Percentiles rank a stretch among this genome's conserved stretches.
Conservation (phyloP, 2,113 vertebrate species). For the Agelaius phoeniceus region DNA sequence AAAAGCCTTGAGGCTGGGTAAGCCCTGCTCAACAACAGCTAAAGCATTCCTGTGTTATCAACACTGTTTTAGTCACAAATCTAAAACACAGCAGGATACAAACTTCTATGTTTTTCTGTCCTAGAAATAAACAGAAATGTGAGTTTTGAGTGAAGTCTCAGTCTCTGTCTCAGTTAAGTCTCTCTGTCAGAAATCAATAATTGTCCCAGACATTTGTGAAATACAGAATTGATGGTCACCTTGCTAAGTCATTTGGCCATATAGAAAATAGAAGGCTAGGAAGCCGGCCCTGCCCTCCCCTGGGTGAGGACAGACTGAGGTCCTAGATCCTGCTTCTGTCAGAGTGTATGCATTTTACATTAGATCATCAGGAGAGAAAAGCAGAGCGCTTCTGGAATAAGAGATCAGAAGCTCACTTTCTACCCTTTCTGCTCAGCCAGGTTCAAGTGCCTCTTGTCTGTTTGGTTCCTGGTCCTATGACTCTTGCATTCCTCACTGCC, state of each 20-base stretch:
- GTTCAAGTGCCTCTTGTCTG: not conserved
- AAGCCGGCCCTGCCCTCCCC: not conserved
- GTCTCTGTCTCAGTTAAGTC: not conserved
- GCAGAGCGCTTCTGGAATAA: not conserved
- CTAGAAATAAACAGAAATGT: not conserved
- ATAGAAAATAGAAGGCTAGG: not conserved
- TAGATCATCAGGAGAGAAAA: not conserved
- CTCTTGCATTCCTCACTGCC: not conserved
- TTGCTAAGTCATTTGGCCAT: not conserved
- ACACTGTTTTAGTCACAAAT: not conserved
- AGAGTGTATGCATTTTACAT: not conserved
- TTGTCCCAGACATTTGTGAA: not conserved
- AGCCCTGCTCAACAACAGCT: accelerated
- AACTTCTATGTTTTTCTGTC: too few species aligned
- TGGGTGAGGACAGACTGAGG: accelerated
- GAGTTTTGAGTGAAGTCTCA: not conserved
- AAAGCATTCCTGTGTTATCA: not conserved
- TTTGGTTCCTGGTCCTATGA: not conserved
- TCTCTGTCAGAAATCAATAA: not conserved
- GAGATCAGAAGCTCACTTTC: not conserved
- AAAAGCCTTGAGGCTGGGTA: not conserved
- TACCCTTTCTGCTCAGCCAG: not conserved
- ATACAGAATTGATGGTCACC: not conserved
- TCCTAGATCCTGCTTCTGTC: not conserved
- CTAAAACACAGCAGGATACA: not conserved